Conservation (phyloP, 2,797 vertebrate genomes). For the Lagorchestes hirsutus region DNA sequence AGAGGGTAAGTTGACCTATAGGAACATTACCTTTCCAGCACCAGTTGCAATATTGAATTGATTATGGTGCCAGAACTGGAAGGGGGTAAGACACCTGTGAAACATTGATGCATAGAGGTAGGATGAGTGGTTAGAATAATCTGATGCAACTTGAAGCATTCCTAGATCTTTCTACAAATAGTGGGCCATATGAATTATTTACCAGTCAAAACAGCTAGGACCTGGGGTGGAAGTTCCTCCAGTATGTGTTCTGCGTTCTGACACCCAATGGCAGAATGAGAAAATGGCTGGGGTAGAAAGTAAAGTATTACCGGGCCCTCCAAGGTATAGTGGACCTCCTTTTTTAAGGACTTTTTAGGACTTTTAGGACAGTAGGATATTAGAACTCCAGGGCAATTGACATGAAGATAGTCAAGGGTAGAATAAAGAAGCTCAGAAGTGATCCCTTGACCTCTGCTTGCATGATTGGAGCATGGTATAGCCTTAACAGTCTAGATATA, state of each 20-base stretch:
- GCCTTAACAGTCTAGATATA: background rate
- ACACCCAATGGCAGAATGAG: background rate
- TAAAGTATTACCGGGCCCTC: background rate
- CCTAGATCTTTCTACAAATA: background rate
- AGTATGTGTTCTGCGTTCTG: background rate
- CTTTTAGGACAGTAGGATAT: background rate
- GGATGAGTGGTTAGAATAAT: background rate
- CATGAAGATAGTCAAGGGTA: background rate
- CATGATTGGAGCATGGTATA: background rate
- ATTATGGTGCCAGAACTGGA: background rate
- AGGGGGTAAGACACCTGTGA: background rate
- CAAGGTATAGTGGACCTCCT: background rate
- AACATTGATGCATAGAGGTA: background rate
- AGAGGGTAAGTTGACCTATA: background rate
- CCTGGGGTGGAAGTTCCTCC: background rate
- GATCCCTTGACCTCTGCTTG: background rate
- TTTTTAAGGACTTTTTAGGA: no score
- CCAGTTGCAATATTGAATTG: background rate
- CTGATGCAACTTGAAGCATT: background rate
- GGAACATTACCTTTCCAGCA: background rate
- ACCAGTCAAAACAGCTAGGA: background rate
- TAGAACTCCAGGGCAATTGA: background rate
- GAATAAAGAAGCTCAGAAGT: background rate
- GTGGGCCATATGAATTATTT: background rate
- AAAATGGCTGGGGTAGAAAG: background rate